A percentile compares a stretch with the other conserved stretches of the same genome.
phyloP scores from a whole-genome alignment of 2,797 vertebrate genomes.

The Argyrosomus regius region DNA sequence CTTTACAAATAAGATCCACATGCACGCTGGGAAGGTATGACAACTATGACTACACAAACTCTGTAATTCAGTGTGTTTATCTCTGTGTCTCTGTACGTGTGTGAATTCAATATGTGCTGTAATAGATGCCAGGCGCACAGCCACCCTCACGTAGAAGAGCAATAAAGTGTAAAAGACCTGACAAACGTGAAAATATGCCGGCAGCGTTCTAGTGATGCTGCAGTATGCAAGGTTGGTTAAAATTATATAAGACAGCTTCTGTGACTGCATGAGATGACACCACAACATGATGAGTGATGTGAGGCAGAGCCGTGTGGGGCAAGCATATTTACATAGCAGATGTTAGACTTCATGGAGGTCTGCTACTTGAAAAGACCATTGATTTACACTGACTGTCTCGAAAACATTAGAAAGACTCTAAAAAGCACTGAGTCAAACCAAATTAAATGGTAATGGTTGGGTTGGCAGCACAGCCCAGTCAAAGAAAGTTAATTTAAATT shows the following conservation, averaged over 20 bases:
- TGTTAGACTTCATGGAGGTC: constrained; percentile 82
- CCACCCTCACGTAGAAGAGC: constrained; percentile 58
- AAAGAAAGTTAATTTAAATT: constrained; percentile 42
- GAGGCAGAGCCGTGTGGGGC: constrained; percentile 52
- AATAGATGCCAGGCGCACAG: constrained; percentile 73
- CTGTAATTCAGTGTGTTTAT: constrained; percentile 61
- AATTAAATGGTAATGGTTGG: constrained; percentile 59
- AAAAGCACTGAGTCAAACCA: constrained; percentile 61
- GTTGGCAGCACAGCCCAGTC: constrained; percentile 45
- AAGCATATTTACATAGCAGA: constrained; percentile 78
- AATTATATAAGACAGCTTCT: constrained; percentile 46
- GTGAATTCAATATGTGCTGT: constrained; percentile 50
- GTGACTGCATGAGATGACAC: constrained; percentile 50
- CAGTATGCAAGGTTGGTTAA: constrained; percentile 35
- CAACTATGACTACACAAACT: constrained; percentile 59
- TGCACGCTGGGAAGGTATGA: constrained; percentile 62
- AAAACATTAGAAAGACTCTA: constrained; percentile 60
- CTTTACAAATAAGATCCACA: constrained; percentile 71
- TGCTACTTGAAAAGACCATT: constrained; percentile 73
- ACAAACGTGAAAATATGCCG: constrained; percentile 45
- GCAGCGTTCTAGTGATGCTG: constrained; percentile 30
- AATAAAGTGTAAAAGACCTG: constrained; percentile 62
- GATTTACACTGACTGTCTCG: constrained; percentile 70
- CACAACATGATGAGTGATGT: constrained; percentile 53
- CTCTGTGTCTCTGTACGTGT: constrained; percentile 38